Base-by-base conservation (phyloP, 2,113 vertebrate genomes). In the Seriola rivoliana region DNA sequence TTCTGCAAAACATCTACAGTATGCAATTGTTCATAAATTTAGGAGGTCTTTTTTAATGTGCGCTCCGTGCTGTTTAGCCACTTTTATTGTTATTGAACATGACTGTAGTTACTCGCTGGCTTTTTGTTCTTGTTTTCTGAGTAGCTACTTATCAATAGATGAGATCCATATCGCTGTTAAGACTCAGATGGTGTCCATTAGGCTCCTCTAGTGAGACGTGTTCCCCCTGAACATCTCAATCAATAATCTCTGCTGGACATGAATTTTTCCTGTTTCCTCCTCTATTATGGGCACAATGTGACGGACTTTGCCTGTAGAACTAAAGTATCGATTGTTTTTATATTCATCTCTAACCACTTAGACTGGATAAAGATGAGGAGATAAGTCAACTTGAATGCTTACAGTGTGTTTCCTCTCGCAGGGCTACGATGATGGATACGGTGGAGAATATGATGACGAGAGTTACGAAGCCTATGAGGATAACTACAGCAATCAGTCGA, bases 341-440 rank as follows among this genome's bases (percentile, higher is more conserved):
- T 75, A 73, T 84, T 82, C 25, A 81, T 78, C 38, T 71, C 55
- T 82, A 78, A 92, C 67, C 76, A 89, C 86, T 88, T 79, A 69
- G 81, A 85, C 44, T 40, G 71, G 34, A 72, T 42, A 78, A 58
- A 81, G 62, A 67, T 70, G 58, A 72, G 82, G 23, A 80, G 46
- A 75, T 40, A 57, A 66, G 77, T 80, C 13, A 21, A 42, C 40
- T 65, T 78, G 48, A 67, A 62, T 58, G 46, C 52, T 68, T 1
- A 21, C 9, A 59, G 8, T 9, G 19, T 90, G 77, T 83, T 76
- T 84, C 68, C 90, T 88, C 72, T 88, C 71, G 58, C 87, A 99
- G 98, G 96, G 96, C 44, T 99, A 98, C 0, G 97, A 99, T 92
- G 98, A 99, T 72, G 97, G 98, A 67, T 99, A 98, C 38, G 97